Conservation (phyloP, 2,888 invertebrate genomes). For the Lamellibrachia satsuma region DNA sequence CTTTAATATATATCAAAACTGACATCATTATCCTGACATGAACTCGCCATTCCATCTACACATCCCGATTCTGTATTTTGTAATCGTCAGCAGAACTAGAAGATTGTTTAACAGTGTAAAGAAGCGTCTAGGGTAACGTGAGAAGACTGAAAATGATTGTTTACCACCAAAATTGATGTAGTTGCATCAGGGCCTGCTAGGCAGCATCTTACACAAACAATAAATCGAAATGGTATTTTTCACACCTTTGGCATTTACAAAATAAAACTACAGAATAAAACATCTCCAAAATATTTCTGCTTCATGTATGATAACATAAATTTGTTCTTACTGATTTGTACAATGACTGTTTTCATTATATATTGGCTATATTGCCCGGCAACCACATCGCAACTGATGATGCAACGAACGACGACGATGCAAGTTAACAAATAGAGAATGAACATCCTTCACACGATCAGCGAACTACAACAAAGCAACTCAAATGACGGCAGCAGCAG, state of each 20-base stretch:
- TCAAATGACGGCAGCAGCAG: background rate
- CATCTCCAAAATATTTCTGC: background rate
- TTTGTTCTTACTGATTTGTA: no score
- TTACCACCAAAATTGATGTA: background rate
- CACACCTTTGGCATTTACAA: background rate
- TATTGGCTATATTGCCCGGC: background rate
- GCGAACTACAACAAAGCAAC: background rate
- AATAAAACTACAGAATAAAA: background rate
- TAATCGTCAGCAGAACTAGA: background rate
- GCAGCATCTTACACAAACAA: background rate
- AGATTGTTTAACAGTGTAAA: background rate
- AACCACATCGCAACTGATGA: background rate
- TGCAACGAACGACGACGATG: background rate
- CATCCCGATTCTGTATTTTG: background rate
- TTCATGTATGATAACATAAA: background rate
- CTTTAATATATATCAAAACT: background rate
- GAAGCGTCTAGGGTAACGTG: background rate
- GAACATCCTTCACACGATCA: background rate
- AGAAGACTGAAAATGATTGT: background rate
- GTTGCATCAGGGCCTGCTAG: background rate
- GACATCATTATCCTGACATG: background rate
- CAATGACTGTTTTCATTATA: no score
- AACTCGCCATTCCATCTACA: background rate
- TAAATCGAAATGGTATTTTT: background rate
- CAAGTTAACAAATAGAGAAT: background rate